Percentiles rank a stretch among this genome's conserved stretches.
Conservation (phyloP, 2,888 invertebrate species). For the Thymelicus sylvestris region DNA sequence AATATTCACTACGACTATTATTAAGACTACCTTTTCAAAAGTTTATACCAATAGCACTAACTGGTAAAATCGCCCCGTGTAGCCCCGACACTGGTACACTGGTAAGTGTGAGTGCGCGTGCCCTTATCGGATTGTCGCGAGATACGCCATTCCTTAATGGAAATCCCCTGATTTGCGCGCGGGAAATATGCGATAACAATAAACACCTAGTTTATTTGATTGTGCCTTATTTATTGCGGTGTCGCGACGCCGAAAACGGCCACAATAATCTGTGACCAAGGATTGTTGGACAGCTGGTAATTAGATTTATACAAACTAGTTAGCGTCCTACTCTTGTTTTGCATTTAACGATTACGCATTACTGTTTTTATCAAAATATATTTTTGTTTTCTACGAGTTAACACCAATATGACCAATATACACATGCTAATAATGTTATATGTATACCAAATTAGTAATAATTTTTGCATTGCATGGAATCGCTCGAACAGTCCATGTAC, state of each 20-base stretch:
- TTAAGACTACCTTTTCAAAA: too few relatives aligned
- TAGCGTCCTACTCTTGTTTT: background rate
- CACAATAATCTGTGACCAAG: constrained; percentile 12
- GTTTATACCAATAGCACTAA: background rate
- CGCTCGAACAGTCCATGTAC: too few relatives aligned
- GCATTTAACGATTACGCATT: background rate
- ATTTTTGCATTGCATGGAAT: too few relatives aligned
- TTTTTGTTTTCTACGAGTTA: too few relatives aligned
- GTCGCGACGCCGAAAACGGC: constrained; percentile 18
- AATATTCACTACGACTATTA: too few relatives aligned
- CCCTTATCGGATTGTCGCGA: constrained; percentile 39
- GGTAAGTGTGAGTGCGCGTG: constrained; percentile 28
- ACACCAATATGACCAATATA: too few relatives aligned
- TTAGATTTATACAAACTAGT: background rate
- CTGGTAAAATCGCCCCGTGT: background rate
- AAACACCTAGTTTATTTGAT: constrained; percentile 42
- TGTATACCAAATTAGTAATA: too few relatives aligned
- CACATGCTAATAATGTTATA: too few relatives aligned
- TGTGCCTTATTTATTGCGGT: constrained; percentile 33
- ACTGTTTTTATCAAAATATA: too few relatives aligned
- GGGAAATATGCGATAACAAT: constrained; percentile 42
- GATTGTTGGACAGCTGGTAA: background rate
- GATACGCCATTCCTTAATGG: constrained; percentile 42
- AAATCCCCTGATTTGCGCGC: constrained; percentile 42
- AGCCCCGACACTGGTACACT: background rate